Evolutionary conservation across 2,113 vertebrate species (phyloP), one percentile per base, ranked within the genome.

Genomic region (Typhlomys cinereus): DNA sequence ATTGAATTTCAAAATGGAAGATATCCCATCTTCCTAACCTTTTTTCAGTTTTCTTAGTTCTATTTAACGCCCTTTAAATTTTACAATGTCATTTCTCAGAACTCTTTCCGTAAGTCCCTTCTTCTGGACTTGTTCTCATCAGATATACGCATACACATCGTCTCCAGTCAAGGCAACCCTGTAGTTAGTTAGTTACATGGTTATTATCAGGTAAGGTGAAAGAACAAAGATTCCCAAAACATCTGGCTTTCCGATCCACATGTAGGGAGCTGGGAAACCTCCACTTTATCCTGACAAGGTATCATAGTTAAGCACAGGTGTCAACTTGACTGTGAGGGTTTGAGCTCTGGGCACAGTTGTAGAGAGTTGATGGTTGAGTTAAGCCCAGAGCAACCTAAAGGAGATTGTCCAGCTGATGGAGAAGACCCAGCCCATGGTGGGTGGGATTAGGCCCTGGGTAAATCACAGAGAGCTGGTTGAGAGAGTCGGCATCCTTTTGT

Each of bases 131-230:
- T 70, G 10, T 82, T 66, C 59, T 92, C 39, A 81, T 34, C 59
- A 18, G 34, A 25, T 71, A 12, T 50, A 34, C 36, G 41, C 59
- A 76, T 34, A 13, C 36, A 17, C 21, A 2, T 50, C 31, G 39
- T 31, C 8, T 75, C 17, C 48, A 78, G 71, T 9, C 41, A 67
- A 85, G 27, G 6, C 61, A 27, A 11, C 20, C 31, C 13, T 34
- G 39, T 67, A 70, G 4, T 82, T 27, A 90, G 64, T 76, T 89
- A n/a, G n/a, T n/a, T 91, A 67, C 1, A 18, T n/a, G n/a, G n/a
- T n/a, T n/a, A n/a, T 89, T 54, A 54, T 82, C 92, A 71, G 50
- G 2, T 9, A 83, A 89, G 20, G 48, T 79, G 57, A 92, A 86
- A 80, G n/a, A n/a, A n/a, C n/a, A n/a, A 54, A 54, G 17, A 64